Conservation (phyloP, 2,888 invertebrate genomes). For the Orchesella flavescens region DNA sequence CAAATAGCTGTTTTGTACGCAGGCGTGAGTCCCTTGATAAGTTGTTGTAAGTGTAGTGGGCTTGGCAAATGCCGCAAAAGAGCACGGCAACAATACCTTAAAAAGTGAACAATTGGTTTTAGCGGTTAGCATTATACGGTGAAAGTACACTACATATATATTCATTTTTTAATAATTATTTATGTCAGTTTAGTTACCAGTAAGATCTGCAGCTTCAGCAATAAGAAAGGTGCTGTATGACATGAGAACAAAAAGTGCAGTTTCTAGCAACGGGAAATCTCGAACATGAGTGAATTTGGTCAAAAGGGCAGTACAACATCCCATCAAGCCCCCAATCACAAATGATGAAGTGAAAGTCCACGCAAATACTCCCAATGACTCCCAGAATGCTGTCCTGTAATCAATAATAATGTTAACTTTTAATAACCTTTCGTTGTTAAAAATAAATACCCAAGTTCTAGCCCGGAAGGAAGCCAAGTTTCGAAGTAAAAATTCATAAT, state of each 20-base stretch:
- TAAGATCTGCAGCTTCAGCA: slow-evolving; percentile 96
- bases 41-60: slow-evolving; percentile 99
- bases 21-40: slow-evolving; percentile 89
- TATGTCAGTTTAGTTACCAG: slow-evolving; percentile 80
- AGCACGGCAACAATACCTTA: slow-evolving; percentile 94
- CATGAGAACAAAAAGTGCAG: slow-evolving; percentile 96
- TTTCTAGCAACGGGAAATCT: slow-evolving; percentile 96
- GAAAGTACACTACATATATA: neutral
- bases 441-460: too few relatives aligned
- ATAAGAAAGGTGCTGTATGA: slow-evolving; percentile 98
- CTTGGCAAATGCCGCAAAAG: slow-evolving; percentile 99
- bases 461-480: too few relatives aligned
- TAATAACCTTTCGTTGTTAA: too few relatives aligned
- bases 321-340: slow-evolving; percentile 92
- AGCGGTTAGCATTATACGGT: too few relatives aligned
- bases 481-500: too few relatives aligned
- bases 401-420: too few relatives aligned
- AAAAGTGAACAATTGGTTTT: slow-evolving; percentile 66
- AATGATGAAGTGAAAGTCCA: slow-evolving; percentile 93
- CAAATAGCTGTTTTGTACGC: slow-evolving; percentile 93
- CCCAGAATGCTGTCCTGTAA: slow-evolving; percentile 93
- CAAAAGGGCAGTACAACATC: slow-evolving; percentile 90
- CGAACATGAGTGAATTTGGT: slow-evolving; percentile 95
- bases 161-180: slow-evolving; percentile 2
- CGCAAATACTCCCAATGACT: slow-evolving; percentile 91